Conservation (phyloP, 2,113 vertebrate species). For the Anoura caudifer region DNA sequence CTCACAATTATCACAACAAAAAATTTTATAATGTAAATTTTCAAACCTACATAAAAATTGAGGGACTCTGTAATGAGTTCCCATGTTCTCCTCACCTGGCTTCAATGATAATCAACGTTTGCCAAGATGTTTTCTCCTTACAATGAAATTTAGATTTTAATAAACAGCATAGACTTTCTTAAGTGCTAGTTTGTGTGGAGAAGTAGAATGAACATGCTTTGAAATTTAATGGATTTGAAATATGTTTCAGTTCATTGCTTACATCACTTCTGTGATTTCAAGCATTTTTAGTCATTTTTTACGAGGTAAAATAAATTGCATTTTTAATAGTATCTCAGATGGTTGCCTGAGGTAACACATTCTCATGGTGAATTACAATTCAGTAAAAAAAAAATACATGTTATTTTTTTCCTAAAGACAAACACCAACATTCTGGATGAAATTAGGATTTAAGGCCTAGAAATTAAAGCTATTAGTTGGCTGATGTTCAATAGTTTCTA, state of each 20-base stretch:
- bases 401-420: constrained; percentile 51
- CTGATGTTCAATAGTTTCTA: constrained; percentile 38
- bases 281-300: constrained; percentile 71
- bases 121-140: neutral
- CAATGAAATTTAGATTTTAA: constrained; percentile 54
- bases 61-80: neutral
- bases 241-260: constrained; percentile 70
- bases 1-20: neutral
- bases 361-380: constrained; percentile 59
- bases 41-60: neutral
- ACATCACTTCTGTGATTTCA: constrained; percentile 57
- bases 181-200: constrained; percentile 21
- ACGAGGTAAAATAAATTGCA: constrained; percentile 65
- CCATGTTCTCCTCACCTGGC: neutral
- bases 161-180: constrained; percentile 22
- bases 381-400: constrained; percentile 31
- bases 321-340: constrained; percentile 70
- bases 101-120: constrained; percentile 29
- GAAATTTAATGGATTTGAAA: constrained; percentile 64
- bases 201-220: constrained; percentile 44
- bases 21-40: constrained; percentile 4
- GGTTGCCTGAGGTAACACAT: constrained; percentile 66
- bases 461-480: constrained; percentile 27
- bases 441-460: constrained; percentile 28
- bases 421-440: neutral